Base-by-base conservation (phyloP, 2,113 vertebrate genomes). In the Eclectus roratus region DNA sequence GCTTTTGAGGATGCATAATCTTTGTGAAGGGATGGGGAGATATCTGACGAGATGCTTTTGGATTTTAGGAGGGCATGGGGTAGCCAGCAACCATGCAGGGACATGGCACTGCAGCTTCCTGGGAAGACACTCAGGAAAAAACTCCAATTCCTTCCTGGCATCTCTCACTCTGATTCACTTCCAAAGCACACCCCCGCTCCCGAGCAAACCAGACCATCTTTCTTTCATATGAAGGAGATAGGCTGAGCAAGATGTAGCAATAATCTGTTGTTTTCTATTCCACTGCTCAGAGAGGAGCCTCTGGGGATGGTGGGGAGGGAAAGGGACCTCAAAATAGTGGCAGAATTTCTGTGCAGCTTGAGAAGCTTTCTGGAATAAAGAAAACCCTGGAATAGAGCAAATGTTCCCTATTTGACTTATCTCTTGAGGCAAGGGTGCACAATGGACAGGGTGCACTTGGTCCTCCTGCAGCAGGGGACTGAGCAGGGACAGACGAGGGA, bases 261-360 rank as follows among this genome's bases (percentile, higher is more conserved):
- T 96, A 85, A 87, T 89, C 56, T 88, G 91, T 87, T 70, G 13
- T 85, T 89, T 95, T 94, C 95, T 93, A 80, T 94, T 92, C 87
- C 65, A 19, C 72, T 66, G 86, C 93, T 89, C 89, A 87, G 89
- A 3, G 2, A 81, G 89, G 81, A 95, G 94, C 93, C 93, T 81
- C 94, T 85, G 84, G 94, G 95, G 83, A 97, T 86, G 83, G 69
- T 9, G 3, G 66, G 73, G 91, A 81, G 82, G 80, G 91, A 79
- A 92, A 79, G 63, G 80, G 49, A 93, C 93, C 91, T 95, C 91
- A 79, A 52, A 95, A 95, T 89, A 96, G 89, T 1, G 4, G 31
- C 87, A 94, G 91, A 23, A 69, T 63, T 78, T 91, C 68, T 17
- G 66, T 82, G 88, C 85, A 85, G 83, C 72, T 61, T 78, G 73